Evolutionary conservation across 92 coral and sea anemone species (phyloP).

Genomic region (Phenganax marumi): DNA sequence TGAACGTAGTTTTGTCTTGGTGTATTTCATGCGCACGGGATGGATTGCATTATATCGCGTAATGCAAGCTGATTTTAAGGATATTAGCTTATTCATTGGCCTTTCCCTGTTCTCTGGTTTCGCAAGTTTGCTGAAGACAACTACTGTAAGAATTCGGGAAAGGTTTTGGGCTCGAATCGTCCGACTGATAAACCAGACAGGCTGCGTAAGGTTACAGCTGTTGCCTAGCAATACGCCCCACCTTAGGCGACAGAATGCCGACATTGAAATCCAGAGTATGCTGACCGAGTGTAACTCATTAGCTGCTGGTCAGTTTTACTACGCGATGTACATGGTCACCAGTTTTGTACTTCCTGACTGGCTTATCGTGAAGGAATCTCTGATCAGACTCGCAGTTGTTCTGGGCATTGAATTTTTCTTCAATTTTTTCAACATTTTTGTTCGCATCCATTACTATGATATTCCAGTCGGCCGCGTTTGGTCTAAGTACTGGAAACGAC

Average conservation of each 20-base stretch:
- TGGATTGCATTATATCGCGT: conserved; percentile 58
- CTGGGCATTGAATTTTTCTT: conserved; percentile 63
- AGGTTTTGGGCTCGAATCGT: conserved; percentile 34
- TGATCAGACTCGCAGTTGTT: conserved; percentile 53
- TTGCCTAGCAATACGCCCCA: conserved; percentile 53
- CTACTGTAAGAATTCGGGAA: conserved; percentile 65
- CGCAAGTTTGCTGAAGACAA: conserved; percentile 57
- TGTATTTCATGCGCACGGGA: conserved; percentile 42
- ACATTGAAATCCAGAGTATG: conserved; percentile 66
- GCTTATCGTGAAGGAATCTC: conserved; percentile 21
- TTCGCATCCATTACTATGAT: conserved; percentile 53
- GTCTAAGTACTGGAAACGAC: conserved; percentile 57
- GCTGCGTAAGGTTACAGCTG: conserved; percentile 18
- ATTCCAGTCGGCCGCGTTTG: conserved; percentile 58
- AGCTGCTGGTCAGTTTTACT: background rate
- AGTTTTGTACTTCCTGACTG: background rate
- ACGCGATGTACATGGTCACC: background rate
- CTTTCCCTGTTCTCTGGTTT: conserved; percentile 62
- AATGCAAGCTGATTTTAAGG: conserved; percentile 69
- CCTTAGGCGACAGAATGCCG: conserved; percentile 73
- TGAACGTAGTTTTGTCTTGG: conserved; percentile 50
- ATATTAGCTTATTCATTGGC: conserved; percentile 50
- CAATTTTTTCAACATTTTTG: conserved; percentile 54
- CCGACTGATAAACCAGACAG: conserved; percentile 16
- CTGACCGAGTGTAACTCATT: conserved; percentile 54